Percentiles rank a stretch among this genome's conserved stretches.
Conservation (phyloP, 2,888 invertebrate genomes). For the Aethes cnicana region DNA sequence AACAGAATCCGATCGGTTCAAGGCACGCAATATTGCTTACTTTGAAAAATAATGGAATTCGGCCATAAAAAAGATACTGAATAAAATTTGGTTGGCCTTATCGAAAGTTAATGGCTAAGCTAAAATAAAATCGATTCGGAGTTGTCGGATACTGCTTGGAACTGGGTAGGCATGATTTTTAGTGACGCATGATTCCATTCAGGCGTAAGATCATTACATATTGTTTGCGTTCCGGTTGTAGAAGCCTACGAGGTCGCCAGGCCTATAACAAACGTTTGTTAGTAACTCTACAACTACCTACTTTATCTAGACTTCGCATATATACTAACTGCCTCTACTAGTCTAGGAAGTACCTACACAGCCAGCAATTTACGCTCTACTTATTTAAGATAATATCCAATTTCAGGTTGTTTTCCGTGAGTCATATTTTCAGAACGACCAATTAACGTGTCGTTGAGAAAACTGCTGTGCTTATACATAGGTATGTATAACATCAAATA, state of each 20-base stretch:
- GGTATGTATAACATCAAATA: too few relatives aligned
- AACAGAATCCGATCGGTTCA: constrained; percentile 2
- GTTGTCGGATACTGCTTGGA: neutral
- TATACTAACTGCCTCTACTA: constrained; percentile 34
- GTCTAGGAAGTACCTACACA: constrained; percentile 38
- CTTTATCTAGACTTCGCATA: constrained; percentile 22
- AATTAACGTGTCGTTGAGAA: neutral
- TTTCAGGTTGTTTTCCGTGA: too few relatives aligned
- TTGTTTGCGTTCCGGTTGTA: constrained; percentile 35
- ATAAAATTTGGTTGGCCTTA: constrained; percentile 12
- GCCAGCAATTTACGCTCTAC: constrained; percentile 2
- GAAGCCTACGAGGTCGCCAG: constrained; percentile 44
- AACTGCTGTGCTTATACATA: too few relatives aligned
- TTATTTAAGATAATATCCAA: neutral
- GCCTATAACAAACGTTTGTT: constrained; percentile 39
- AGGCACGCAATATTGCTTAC: constrained; percentile 18
- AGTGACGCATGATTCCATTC: neutral
- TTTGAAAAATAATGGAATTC: constrained; percentile 5
- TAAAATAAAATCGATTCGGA: constrained; percentile 3
- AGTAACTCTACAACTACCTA: constrained; percentile 36
- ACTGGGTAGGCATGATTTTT: neutral
- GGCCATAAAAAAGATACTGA: constrained; percentile 7
- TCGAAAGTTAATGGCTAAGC: constrained; percentile 20
- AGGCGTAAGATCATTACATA: constrained; percentile 5
- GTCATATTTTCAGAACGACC: too few relatives aligned